Conservation (phyloP, 2,888 invertebrate species). For the Eueremaeus valkanovi region DNA sequence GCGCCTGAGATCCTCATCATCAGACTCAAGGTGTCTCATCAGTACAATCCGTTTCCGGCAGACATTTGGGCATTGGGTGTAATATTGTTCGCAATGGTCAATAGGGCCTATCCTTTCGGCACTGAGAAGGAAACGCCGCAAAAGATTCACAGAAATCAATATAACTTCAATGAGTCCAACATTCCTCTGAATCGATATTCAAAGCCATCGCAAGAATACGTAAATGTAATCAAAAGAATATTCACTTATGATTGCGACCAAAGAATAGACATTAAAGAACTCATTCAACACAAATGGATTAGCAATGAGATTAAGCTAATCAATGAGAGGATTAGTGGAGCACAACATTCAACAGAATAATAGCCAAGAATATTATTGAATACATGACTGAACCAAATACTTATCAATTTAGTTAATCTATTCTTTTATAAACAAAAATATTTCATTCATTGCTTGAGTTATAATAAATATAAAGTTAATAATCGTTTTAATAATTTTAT, state of each 20-base stretch:
- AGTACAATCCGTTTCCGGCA: constrained; percentile 31
- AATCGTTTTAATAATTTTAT: no score
- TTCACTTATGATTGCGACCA: neutral
- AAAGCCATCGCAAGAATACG: neutral
- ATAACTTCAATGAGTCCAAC: neutral
- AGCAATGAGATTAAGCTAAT: neutral
- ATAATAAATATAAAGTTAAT: no score
- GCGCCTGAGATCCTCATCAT: constrained; percentile 38
- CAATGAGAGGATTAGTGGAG: neutral
- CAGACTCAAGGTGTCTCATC: neutral
- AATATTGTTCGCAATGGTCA: constrained; percentile 38
- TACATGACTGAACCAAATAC: no score
- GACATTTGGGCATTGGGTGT: constrained; percentile 42
- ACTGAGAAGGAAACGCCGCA: neutral
- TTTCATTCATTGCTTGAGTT: no score
- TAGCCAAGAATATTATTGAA: no score
- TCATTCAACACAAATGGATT: neutral
- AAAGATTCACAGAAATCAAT: neutral
- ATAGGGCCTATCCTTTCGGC: constrained; percentile 38
- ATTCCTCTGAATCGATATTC: neutral
- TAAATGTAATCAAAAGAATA: neutral
- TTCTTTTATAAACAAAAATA: no score
- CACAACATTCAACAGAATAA: no score
- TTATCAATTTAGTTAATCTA: no score
- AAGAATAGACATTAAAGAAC: neutral